phyloP scores from a whole-genome alignment of 2,888 invertebrate species.

The Meta bourneti region DNA sequence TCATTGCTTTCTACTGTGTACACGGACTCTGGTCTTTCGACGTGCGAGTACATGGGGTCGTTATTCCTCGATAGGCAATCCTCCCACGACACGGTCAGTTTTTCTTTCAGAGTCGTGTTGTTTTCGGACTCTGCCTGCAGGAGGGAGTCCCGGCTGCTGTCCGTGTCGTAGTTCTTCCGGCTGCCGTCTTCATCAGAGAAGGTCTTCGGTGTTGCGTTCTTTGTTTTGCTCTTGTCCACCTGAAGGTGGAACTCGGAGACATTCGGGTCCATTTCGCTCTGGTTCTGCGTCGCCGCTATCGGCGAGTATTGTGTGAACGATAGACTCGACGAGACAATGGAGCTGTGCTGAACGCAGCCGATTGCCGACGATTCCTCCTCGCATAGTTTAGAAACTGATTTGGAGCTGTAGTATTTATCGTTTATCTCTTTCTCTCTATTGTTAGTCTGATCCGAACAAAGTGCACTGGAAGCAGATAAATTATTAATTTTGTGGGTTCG shows the following conservation, averaged over 20 bases:
- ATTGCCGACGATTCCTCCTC: background rate
- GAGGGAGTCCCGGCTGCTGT: slow-evolving; percentile 53
- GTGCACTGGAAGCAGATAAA: slow-evolving; percentile 19
- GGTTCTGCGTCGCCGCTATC: background rate
- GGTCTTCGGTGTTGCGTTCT: slow-evolving; percentile 2
- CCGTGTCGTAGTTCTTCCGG: slow-evolving; percentile 51
- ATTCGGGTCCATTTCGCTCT: slow-evolving; percentile 24
- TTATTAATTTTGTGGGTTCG: slow-evolving; percentile 31
- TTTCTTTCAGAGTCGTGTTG: slow-evolving; percentile 56
- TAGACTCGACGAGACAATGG: background rate
- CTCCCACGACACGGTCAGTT: slow-evolving; percentile 74
- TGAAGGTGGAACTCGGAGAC: background rate
- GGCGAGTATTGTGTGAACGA: background rate
- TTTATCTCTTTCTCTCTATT: slow-evolving; percentile 13
- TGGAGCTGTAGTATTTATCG: background rate
- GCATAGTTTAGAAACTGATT: background rate
- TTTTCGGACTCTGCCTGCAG: slow-evolving; percentile 41
- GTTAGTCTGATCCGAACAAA: background rate
- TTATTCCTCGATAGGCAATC: slow-evolving; percentile 45
- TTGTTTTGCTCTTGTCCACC: background rate
- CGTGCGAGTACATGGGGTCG: slow-evolving; percentile 32
- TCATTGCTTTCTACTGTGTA: slow-evolving; percentile 87
- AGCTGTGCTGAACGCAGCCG: background rate
- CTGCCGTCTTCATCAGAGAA: slow-evolving; percentile 9
- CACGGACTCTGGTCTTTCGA: slow-evolving; percentile 80